Base-by-base conservation (phyloP, 2,888 invertebrate species). In the Cosmia pyralina region DNA sequence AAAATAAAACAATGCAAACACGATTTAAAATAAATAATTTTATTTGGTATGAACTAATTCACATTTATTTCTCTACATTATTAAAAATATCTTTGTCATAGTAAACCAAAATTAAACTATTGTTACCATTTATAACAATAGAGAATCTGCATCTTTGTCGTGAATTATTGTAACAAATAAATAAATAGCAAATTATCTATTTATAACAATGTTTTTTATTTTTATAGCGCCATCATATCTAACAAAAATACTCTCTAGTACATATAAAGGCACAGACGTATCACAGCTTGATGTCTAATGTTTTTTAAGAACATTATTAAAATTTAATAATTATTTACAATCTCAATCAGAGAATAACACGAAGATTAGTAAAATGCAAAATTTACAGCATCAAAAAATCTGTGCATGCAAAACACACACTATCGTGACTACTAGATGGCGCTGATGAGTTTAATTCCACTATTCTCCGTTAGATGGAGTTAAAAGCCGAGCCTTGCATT, bases 401-500 rank as follows among this genome's bases (percentile, higher is more conserved):
- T 92, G 93, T 93, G 93, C 93, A 89, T 87, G 92, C 92, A 89
- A 86, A 87, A n/a, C n/a, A 88, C 87, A 88, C 86, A 86, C 76
- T 79, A 82, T 84, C 85, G 87, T 86, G 80, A 87, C 84, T 87
- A 88, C 87, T 84, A 92, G 95, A 93, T 94, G 94, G 94, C 94
- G 95, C 94, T 92, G 87, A 58, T 64, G 74, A 75, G 69, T 75
- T 86, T 83, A 85, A 83, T 90, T 91, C 84, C 79, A 72, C 90
- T 91, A 90, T 69, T 83, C 85, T 87, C 88, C 89, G 82, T 82
- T 86, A 91, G 92, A 87, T 88, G 88, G 63, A 75, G 88, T 87
- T 95, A 97, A 87, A 97, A 97, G 82, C 96, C 96, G 83, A 93
- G 93, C 84, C 94, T 96, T 17, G 97, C 96, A 77, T 94, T 94